phyloP scores from a whole-genome alignment of 2,888 invertebrate species.

The Zhengitettix transpicula region DNA sequence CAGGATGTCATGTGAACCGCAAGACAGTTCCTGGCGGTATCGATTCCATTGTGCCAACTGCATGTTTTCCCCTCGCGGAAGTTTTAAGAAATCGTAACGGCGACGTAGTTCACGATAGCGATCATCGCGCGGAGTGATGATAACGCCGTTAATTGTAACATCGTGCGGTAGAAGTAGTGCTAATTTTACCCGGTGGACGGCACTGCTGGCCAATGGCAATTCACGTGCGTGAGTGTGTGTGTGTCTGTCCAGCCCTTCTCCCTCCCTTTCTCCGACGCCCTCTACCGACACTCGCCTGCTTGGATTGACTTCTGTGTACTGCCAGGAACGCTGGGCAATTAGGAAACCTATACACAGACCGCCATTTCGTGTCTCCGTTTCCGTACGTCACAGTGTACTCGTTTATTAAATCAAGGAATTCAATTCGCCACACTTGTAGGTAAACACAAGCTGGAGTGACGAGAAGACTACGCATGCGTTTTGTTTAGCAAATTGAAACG shows the following conservation, averaged over 20 bases:
- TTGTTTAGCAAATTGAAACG: no score
- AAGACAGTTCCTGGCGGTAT: neutral
- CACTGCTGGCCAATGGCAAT: neutral
- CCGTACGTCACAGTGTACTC: no score
- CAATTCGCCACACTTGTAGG: no score
- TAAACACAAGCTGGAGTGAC: no score
- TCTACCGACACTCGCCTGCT: neutral
- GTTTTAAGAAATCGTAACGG: neutral
- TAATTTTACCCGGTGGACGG: neutral
- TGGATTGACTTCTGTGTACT: neutral
- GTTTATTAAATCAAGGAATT: no score
- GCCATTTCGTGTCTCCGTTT: neutral
- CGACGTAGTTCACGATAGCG: no score
- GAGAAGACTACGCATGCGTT: no score
- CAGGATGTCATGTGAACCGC: no score
- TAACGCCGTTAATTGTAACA: neutral
- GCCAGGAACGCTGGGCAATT: neutral
- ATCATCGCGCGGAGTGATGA: no score
- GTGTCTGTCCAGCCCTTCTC: neutral
- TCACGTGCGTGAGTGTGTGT: neutral
- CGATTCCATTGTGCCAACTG: neutral
- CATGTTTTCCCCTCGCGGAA: neutral
- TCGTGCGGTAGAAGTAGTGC: neutral
- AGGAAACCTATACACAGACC: neutral
- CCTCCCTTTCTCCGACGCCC: neutral